Base-by-base conservation (phyloP, 37 sponge, comb jelly and placozoan genomes). In the Haliclona indistincta region DNA sequence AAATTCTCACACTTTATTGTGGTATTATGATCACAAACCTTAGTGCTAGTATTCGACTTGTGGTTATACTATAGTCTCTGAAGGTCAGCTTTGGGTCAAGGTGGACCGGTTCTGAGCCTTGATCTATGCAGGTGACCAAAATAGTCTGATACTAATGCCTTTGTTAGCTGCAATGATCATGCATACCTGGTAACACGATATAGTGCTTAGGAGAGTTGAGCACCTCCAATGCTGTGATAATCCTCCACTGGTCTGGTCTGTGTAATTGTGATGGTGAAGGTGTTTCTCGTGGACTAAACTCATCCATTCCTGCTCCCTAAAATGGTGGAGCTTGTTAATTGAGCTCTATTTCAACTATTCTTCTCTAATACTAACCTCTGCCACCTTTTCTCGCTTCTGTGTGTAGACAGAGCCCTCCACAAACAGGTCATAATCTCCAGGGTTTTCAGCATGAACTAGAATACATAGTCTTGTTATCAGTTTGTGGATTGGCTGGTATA, bases 321-420 rank as follows among this genome's bases (percentile, higher is more conserved):
- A n/a, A n/a, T n/a, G n/a, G n/a, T n/a, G n/a, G n/a, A n/a, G n/a
- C n/a, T n/a, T n/a, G n/a, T n/a, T n/a, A n/a, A n/a, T n/a, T n/a
- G 17, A 20, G 17, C 53, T 17, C 53, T 58, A 58, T n/a, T n/a
- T n/a, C n/a, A n/a, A n/a, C n/a, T n/a, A n/a, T n/a, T n/a, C n/a
- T n/a, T n/a, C n/a, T n/a, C n/a, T n/a, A n/a, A n/a, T 37, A 33
- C 35, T 65, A 36, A 65, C 6, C 4, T 65, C 67, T 28, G 49
- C 13, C 49, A 47, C 30, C 13, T 26, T 40, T n/a, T 69, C 70
- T 45, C 41, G 37, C 30, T 42, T 26, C 22, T 45, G 49, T 69
- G 91, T 75, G 13, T 85, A 68, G 22, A 71, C 64, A 3, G 86
- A 67, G 15, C 91, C 91, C 47, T 85, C 86, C 53, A 91, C 75